Evolutionary conservation across 2,888 invertebrate species (phyloP), one percentile per base, ranked within the genome.

Genomic region (Entomobrya proxima): DNA sequence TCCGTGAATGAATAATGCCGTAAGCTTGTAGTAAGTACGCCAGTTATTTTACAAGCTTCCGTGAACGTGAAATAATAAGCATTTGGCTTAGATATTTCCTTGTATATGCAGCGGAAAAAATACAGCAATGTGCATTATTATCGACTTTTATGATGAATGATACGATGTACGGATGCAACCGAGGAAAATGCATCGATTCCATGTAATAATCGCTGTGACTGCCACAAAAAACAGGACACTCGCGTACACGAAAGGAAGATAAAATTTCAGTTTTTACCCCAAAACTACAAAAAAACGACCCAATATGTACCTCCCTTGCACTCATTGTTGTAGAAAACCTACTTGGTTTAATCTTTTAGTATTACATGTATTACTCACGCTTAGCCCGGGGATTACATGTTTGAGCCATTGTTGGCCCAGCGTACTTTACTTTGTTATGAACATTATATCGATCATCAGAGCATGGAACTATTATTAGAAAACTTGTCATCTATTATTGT

Each of bases 321-420:
- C 69, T 72, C n/a, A 32, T 44, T 77, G 52, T 7, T 47, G 58
- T 61, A 35, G 21, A 47, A 50, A 32, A 64, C 40, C 72, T 24
- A n/a, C 58, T 1, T 18, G 37, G 58, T 55, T 15, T 76, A 40
- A 58, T 76, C 58, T 76, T 58, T 6, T 76, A 40, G 55, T 40
- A 24, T 37, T 58, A 58, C 76, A 76, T 32, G 52, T 30, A 50
- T 83, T 83, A 76, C 64, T 55, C 69, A 67, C 69, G 37, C 58
- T 77, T 44, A 40, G 75, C 11, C 52, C 37, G 76, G 82, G 77
- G 83, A 83, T 83, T 83, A 83, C 83, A 83, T 77, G 83, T 83
- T 7, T 69, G 83, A 76, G 76, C 76, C 77, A 64, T 83, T 83
- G 76, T 83, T 83, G 27, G 30, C 50, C 44, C 15, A 74, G 1